Evolutionary conservation across 2,113 vertebrate genomes (phyloP).

Genomic region (Tragelaphus imberbis): DNA sequence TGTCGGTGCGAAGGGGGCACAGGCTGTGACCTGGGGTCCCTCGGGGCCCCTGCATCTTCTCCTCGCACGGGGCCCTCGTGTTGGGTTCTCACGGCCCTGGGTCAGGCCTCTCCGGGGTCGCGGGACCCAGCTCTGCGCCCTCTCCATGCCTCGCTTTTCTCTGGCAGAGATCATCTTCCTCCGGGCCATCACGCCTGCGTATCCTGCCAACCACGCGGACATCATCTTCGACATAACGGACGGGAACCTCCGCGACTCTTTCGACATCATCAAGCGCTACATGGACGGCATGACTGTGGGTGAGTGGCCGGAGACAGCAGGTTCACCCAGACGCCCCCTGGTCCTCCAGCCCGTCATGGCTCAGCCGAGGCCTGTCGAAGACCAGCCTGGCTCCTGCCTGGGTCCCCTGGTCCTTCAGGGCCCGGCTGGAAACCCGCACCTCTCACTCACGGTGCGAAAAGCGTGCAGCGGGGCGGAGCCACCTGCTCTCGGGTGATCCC

Average conservation of each 20-base stretch:
- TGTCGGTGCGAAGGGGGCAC: accelerated
- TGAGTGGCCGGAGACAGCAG: slow-evolving; percentile 77
- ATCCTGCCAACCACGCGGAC: slow-evolving; percentile 84
- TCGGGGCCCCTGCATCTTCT: no score
- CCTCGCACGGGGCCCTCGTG: accelerated
- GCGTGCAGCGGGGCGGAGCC: not conserved
- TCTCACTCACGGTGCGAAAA: accelerated
- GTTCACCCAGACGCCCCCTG: accelerated
- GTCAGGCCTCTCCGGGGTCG: accelerated
- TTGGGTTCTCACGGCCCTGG: accelerated
- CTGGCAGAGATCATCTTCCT: slow-evolving; percentile 95
- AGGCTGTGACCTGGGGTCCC: accelerated
- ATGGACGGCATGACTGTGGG: slow-evolving; percentile 92
- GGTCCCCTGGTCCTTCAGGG: not conserved
- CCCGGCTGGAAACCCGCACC: not conserved
- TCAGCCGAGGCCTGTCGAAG: accelerated
- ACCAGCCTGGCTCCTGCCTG: accelerated
- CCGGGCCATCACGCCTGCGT: slow-evolving; percentile 87
- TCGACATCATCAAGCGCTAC: slow-evolving; percentile 93
- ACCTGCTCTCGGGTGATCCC: accelerated
- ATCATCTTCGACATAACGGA: slow-evolving; percentile 95
- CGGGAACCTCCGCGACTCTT: slow-evolving; percentile 91
- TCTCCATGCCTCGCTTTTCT: not conserved
- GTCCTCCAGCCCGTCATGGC: accelerated
- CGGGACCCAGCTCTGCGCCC: accelerated